Base-by-base conservation (phyloP, 2,888 invertebrate species). In the Malthinus flaveolus region DNA sequence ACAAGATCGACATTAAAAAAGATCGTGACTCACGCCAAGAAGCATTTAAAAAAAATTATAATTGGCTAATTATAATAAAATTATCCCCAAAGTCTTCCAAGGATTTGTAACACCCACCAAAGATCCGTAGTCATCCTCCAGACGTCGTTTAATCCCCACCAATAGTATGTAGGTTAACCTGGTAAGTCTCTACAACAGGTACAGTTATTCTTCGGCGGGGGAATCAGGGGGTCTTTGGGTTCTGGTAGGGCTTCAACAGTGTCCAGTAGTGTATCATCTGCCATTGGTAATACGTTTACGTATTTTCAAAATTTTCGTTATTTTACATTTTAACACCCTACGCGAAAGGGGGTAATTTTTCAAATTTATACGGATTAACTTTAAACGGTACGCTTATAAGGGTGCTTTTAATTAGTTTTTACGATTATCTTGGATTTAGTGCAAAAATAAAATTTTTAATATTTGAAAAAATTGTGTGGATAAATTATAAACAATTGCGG, bases 151-250 rank as follows among this genome's bases (percentile, higher is more conserved):
- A 63, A 59, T 67, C 72, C 73, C 74, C 75, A 68, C 73, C 69
- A 66, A 50, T 49, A 13, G 35, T 72, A 78, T 75, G 75, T 77
- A 76, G 78, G 78, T 78, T 78, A 77, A 71, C 73, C 70, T 68
- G 66, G 74, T 75, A 73, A 74, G 71, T 73, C 73, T 75, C 75
- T 78, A 78, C 77, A 75, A 77, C 77, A 75, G 75, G 76, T 77
- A 78, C 78, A 76, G 78, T 78, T 78, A 78, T 71, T 71, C 71
- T 72, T 71, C 65, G 65, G 59, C 59, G 62, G 59, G 59, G 59
- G 49, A 59, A 70, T 66, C 67, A 63, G 68, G 71, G 71, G 67
- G 67, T 63, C 61, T 61, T 56, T 65, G 68, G 66, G 63, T 66
- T 65, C 66, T 72, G 67, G 74, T 74, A 73, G 74, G 75, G 74